Base-by-base conservation (phyloP, 23 tunicate species). In the Aplidium turbinatum region DNA sequence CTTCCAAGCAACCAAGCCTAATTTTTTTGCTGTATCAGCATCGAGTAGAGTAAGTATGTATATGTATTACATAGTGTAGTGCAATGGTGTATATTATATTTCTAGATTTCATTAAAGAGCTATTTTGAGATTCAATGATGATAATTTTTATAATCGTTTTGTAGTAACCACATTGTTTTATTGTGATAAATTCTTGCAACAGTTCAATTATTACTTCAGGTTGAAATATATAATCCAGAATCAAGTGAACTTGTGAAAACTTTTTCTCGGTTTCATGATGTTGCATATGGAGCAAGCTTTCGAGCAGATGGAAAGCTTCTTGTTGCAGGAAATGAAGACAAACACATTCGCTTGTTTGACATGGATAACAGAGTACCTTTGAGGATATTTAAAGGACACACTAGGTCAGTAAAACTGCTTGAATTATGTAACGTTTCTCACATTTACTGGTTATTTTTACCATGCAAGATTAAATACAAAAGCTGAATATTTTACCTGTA, bases 321-420 rank as follows among this genome's bases (percentile, higher is more conserved):
- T 5, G 80, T 88, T 5, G 87, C 96, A 29, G 96, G 96, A 39
- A 69, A 73, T 58, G 96, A 81, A 81, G 96, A 88, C 77, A 51
- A 64, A 19, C 25, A 67, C 9, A 73, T 82, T 0, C 38, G 96
- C 38, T 76, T 88, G 39, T 88, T 88, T 69, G 87, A 88, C 33
- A 73, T 64, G 47, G 80, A 50, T 3, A 87, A 87, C 16, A 68
- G 85, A 0, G 83, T 80, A 9, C 82, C 96, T 1, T 47, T 88
- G 34, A 69, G 96, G 38, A 75, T 76, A 0, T 88, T 81, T 53
- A 82, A 76, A 70, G 96, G 96, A n/a, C 96, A 88, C 30, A 45
- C 76, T 20, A 63, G 82, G 94, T 87, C 4, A n/a, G n/a, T n/a
- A n/a, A n/a, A n/a, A n/a, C n/a, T n/a, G n/a, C n/a, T n/a, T n/a